Evolutionary conservation across 37 sponge, comb jelly and placozoan species (phyloP).

Genomic region (Oopsacas minuta): DNA sequence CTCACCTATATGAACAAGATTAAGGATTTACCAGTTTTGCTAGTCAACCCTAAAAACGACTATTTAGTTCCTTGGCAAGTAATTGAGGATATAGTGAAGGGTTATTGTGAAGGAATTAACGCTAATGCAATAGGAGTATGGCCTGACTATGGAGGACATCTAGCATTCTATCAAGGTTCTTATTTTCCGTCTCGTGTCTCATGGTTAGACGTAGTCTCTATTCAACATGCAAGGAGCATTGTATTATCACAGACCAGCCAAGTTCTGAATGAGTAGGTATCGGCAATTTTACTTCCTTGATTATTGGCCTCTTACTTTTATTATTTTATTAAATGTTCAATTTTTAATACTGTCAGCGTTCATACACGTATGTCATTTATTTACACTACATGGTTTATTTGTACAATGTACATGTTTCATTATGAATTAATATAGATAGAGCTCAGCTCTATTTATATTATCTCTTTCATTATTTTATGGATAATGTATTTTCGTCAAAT

Average conservation of each 20-base stretch:
- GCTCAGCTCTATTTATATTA: too few relatives aligned
- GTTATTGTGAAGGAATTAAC: constrained; percentile 30
- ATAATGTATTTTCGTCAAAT: too few relatives aligned
- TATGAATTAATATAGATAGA: too few relatives aligned
- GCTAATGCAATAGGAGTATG: constrained; percentile 54
- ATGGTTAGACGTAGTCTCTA: constrained; percentile 65
- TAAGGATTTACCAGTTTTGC: constrained; percentile 43
- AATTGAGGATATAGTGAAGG: constrained; percentile 24
- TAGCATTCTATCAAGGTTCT: constrained; percentile 76
- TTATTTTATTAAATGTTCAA: too few relatives aligned
- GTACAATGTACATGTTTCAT: too few relatives aligned
- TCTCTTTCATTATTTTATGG: too few relatives aligned
- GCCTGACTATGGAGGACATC: constrained; percentile 71
- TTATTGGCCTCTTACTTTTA: too few relatives aligned
- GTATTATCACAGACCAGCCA: not conserved
- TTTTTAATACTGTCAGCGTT: too few relatives aligned
- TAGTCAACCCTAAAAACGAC: constrained; percentile 69
- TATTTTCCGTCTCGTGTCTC: constrained; percentile 33
- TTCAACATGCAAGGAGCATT: not conserved
- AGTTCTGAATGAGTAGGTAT: too few relatives aligned
- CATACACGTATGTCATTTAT: too few relatives aligned
- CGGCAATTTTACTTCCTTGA: too few relatives aligned
- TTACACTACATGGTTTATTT: too few relatives aligned
- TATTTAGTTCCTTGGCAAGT: constrained; percentile 38
- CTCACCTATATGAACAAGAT: constrained; percentile 26